Evolutionary conservation across 2,113 vertebrate species (phyloP).

Genomic region (Sinosuthora webbiana): DNA sequence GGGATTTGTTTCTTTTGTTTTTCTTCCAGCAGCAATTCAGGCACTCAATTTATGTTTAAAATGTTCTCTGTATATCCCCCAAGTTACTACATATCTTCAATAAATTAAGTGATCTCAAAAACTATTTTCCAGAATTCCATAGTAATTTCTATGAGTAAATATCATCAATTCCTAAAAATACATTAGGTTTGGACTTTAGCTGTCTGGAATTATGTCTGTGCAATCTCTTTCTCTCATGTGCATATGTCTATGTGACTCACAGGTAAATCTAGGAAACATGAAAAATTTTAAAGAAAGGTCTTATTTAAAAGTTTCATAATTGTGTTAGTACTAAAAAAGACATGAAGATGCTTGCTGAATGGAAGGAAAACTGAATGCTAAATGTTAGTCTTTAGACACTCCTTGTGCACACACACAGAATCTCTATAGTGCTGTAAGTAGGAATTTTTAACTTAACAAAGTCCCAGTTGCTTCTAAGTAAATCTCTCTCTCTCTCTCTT

Average conservation of each 20-base stretch:
- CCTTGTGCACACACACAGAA: not conserved
- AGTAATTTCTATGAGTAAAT: not conserved
- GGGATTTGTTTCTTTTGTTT: not conserved
- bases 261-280: not conserved
- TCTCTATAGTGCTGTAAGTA: not conserved
- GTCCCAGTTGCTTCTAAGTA: not conserved
- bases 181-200: not conserved
- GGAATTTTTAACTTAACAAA: not conserved
- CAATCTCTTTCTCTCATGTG: not conserved
- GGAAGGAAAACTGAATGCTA: not conserved
- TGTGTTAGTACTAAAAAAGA: not conserved
- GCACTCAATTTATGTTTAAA: not conserved
- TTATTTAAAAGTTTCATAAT: not conserved
- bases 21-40: not conserved
- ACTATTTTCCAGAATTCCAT: not conserved
- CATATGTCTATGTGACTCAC: not conserved
- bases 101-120: not conserved
- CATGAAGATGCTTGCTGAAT: not conserved
- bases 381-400: not conserved
- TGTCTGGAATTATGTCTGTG: not conserved
- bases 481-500: not conserved
- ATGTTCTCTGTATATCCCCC: not conserved
- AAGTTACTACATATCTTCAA: not conserved
- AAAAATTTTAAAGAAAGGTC: not conserved
- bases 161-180: not conserved